Evolutionary conservation across 2,113 vertebrate genomes (phyloP).

Genomic region (Sinocyclocheilus anophthalmus): DNA sequence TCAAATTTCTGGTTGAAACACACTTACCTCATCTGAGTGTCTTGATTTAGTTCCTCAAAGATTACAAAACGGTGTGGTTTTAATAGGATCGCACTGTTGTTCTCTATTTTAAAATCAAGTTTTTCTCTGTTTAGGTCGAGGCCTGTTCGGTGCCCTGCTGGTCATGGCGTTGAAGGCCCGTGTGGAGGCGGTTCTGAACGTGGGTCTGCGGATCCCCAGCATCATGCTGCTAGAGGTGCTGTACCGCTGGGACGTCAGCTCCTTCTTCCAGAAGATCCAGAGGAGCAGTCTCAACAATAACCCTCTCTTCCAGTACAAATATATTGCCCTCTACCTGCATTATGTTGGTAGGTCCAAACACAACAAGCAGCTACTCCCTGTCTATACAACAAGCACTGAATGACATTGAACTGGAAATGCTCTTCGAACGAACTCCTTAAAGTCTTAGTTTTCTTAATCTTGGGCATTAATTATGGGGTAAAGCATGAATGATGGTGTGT

Average conservation of each 20-base stretch:
- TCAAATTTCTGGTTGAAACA: too few species aligned
- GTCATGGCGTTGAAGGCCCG: constrained; percentile 92
- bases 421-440: not conserved
- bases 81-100: too few species aligned
- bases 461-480: not conserved
- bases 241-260: constrained; percentile 98
- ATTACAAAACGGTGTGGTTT: too few species aligned
- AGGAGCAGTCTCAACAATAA: constrained; percentile 95
- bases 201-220: constrained; percentile 95
- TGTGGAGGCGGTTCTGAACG: constrained; percentile 93
- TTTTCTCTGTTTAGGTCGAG: constrained; percentile 52
- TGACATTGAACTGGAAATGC: not conserved
- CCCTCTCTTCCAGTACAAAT: constrained; percentile 98
- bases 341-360: constrained; percentile 88
- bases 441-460: not conserved
- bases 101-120: not conserved
- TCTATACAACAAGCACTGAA: not conserved
- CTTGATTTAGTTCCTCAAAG: too few species aligned
- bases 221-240: constrained; percentile 98
- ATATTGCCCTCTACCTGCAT: constrained; percentile 97
- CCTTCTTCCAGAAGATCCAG: constrained; percentile 99
- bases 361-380: not conserved
- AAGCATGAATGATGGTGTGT: not conserved
- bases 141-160: constrained; percentile 64
- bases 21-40: too few species aligned